Evolutionary conservation across 2,888 invertebrate genomes (phyloP), one percentile per base, ranked within the genome.

Genomic region (Amblyjoppa proteus): DNA sequence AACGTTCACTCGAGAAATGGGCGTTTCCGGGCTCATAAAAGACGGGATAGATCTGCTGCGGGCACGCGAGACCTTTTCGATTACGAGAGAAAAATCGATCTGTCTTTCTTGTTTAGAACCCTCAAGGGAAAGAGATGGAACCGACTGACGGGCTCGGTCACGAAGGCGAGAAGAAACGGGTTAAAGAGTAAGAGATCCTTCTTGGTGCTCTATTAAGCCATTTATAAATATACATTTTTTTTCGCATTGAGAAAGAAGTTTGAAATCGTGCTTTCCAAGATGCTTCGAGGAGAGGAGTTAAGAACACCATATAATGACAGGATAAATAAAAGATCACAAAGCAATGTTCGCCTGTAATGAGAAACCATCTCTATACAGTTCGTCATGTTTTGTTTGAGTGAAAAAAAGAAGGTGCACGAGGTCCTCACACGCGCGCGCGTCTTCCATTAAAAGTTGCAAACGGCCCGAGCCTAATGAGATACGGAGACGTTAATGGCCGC

Each of bases 401-500:
- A 68, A 76, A 82, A 77, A 73, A 66, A 83, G 38, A 28, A 76
- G 75, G 75, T n/a, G 25, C 88, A 87, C 75, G 61, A 80, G 66
- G 41, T 49, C 68, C 69, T 79, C 78, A 61, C 78, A 61, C 83
- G 69, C 73, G 81, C 84, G 87, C 87, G 89, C 88, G 87, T 85
- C 88, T 89, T 89, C 90, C 90, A 90, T 91, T 90, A 92, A 91
- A 91, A 89, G 88, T 90, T 91, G 91, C 92, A 89, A 92, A 91
- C 90, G 90, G 89, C 87, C 81, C 85, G 90, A 88, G 92, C 73
- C 87, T 91, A 90, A 93, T 93, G 93, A 92, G 93, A 93, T 92
- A 92, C 91, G 85, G 89, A 91, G 91, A 91, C 90, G 91, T 92
- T 93, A 93, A 93, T 92, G 90, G 92, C 84, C 86, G 87, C 89